Conservation (phyloP, 2,888 invertebrate species). For the Andrena minutula region DNA sequence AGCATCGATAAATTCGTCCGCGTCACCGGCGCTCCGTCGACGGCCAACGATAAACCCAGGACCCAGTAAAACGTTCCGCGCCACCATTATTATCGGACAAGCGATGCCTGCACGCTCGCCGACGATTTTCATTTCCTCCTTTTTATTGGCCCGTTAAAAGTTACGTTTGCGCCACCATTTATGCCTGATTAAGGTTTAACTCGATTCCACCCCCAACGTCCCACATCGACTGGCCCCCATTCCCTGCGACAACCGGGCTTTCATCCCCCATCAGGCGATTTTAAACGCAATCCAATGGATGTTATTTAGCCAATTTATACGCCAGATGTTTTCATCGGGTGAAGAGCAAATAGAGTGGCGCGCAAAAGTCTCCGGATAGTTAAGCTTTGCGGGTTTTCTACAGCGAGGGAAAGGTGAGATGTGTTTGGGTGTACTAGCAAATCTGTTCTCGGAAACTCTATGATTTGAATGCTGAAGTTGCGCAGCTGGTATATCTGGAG, state of each 20-base stretch:
- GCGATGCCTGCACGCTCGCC: conserved; percentile 28
- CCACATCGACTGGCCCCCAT: conserved; percentile 25
- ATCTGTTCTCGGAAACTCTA: neutral
- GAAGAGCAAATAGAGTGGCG: neutral
- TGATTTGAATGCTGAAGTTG: no score
- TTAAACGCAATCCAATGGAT: conserved; percentile 41
- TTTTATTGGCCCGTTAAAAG: conserved; percentile 81
- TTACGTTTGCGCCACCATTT: conserved; percentile 78
- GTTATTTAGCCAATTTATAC: conserved; percentile 41
- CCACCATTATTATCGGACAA: conserved; percentile 52
- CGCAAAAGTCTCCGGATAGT: neutral
- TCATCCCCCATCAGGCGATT: conserved; percentile 20
- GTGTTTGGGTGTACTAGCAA: neutral
- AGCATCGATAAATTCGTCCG: conserved; percentile 65
- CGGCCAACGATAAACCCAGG: conserved; percentile 60
- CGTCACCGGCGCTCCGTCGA: conserved; percentile 48
- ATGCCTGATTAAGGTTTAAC: conserved; percentile 81
- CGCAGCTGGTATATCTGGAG: no score
- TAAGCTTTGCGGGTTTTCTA: neutral
- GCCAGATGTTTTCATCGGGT: conserved; percentile 18
- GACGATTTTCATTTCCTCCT: conserved; percentile 79
- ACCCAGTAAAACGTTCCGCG: conserved; percentile 47
- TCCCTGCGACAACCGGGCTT: conserved; percentile 29
- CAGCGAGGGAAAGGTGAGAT: neutral
- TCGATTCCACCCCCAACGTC: conserved; percentile 53